A percentile compares a stretch with the other conserved stretches of the same genome.
Evolutionary conservation across 1,140 invertebrate genomes (phyloP).

Genomic region (Vanessa atalanta): DNA sequence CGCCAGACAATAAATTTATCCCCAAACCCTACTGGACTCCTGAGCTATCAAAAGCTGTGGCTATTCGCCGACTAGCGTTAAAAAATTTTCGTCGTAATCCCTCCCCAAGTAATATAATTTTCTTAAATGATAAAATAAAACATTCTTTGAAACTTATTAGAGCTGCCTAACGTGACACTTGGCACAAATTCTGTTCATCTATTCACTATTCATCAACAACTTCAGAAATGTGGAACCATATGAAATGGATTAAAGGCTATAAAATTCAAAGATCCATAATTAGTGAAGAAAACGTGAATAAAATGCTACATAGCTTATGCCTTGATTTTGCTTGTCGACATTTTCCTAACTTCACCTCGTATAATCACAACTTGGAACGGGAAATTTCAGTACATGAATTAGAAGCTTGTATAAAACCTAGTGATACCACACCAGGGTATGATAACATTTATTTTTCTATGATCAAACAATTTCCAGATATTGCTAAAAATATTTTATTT

Average conservation of each 20-base stretch:
- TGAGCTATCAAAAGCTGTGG: constrained; percentile 6
- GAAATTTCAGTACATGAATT: background rate
- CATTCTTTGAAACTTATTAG: too few relatives aligned
- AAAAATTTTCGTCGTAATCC: constrained; percentile 23
- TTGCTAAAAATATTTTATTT: too few relatives aligned
- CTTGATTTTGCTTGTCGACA: background rate
- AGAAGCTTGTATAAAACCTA: background rate
- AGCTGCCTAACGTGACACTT: too few relatives aligned
- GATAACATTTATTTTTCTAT: constrained; percentile 20
- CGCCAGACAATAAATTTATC: constrained; percentile 8
- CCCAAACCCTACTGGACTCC: background rate
- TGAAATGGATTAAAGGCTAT: background rate
- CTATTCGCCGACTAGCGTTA: constrained; percentile 3
- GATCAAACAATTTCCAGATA: constrained; percentile 5
- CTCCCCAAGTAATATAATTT: background rate
- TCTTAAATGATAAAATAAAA: too few relatives aligned
- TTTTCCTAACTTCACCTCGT: background rate
- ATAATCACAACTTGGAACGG: background rate
- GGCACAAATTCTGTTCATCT: too few relatives aligned
- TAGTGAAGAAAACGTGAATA: too few relatives aligned
- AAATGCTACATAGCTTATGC: constrained; percentile 1
- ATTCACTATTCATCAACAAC: too few relatives aligned
- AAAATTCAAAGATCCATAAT: too few relatives aligned
- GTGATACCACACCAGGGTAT: constrained; percentile 5
- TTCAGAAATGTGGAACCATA: background rate